These are phyloP conservation scores for Drosophila mayaguana DNA, from an alignment of 2,888 invertebrate genomes.

Conservation along the genomic window DNA sequence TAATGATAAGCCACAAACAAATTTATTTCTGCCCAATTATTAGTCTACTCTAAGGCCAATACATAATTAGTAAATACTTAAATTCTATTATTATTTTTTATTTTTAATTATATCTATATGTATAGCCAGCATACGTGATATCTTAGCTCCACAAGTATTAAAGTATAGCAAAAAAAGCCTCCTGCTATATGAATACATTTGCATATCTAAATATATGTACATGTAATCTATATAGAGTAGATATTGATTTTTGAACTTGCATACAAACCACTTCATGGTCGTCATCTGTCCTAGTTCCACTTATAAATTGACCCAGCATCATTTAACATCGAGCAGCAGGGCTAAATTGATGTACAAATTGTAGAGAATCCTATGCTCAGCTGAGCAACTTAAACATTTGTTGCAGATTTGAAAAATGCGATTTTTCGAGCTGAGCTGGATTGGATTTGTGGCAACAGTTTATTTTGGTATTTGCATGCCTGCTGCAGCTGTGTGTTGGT, in stretches of 20 bases:
- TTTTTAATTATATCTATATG: no score
- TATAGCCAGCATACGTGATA: no score
- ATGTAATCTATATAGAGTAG: not conserved
- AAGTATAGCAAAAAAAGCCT: no score
- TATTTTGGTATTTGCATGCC: not conserved
- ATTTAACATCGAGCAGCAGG: not conserved
- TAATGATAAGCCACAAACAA: no score
- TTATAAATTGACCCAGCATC: not conserved
- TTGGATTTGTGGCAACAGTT: not conserved
- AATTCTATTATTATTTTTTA: no score
- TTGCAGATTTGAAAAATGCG: slow-evolving; percentile 39
- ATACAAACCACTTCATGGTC: not conserved
- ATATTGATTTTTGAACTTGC: not conserved
- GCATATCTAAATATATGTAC: not conserved
- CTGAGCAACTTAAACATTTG: slow-evolving; percentile 47
- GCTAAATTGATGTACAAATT: not conserved
- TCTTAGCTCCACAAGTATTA: no score
- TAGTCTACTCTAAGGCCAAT: no score
- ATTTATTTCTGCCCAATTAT: no score
- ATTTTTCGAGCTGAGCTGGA: slow-evolving; percentile 17
- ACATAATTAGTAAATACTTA: no score
- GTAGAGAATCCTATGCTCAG: slow-evolving; percentile 21
- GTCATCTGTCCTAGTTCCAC: not conserved
- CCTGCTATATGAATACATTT: not conserved
- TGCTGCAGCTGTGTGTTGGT: not conserved